Conservation (phyloP, 2,113 vertebrate species). For the Mungos mungo region DNA sequence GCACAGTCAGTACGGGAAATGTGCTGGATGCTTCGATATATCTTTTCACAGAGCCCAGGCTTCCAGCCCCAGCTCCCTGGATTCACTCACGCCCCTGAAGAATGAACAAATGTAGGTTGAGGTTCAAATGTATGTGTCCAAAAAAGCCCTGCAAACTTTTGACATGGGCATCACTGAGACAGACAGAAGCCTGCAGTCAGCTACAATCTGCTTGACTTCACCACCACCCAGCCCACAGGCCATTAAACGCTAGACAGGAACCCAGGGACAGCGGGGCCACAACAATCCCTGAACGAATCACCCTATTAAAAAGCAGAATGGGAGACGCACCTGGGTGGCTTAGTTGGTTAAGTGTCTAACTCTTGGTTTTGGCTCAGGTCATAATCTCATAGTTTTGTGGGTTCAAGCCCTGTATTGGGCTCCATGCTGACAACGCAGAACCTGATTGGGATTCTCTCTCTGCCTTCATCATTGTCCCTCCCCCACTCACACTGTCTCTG, state of each 20-base stretch:
- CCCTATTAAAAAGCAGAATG: neutral
- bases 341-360: no score
- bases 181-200: fast-evolving
- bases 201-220: neutral
- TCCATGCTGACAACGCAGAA: no score
- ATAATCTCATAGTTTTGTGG: no score
- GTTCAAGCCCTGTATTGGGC: no score
- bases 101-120: neutral
- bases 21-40: fast-evolving
- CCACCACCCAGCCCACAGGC: fast-evolving
- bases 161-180: neutral
- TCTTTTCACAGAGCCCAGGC: neutral
- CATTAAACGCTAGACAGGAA: fast-evolving
- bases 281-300: fast-evolving
- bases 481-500: no score
- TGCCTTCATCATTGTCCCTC: fast-evolving
- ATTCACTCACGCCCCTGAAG: neutral
- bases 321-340: no score
- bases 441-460: no score
- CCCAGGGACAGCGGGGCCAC: fast-evolving
- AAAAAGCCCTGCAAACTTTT: neutral
- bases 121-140: no score
- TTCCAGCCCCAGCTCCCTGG: neutral
- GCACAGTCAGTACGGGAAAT: neutral
- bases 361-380: no score